Conservation (phyloP, 1,140 invertebrate species). For the Microplitis demolitor region DNA sequence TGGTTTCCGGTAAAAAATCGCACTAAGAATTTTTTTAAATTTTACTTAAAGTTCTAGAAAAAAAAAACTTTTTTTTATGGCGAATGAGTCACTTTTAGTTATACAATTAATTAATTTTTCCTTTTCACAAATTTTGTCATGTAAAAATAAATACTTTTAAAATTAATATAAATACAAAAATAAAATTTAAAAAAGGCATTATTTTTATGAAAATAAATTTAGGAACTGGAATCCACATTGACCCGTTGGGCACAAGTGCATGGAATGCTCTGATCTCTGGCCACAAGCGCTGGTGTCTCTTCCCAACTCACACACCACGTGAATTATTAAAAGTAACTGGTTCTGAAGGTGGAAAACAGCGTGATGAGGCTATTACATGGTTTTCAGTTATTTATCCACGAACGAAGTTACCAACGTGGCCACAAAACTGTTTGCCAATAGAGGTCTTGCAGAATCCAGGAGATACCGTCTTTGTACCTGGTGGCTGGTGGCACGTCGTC, state of each 20-base stretch:
- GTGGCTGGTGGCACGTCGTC: slow-evolving; percentile 99
- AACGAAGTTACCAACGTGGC: slow-evolving; percentile 88
- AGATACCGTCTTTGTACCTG: slow-evolving; percentile 98
- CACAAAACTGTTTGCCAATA: slow-evolving; percentile 87
- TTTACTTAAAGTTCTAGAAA: too few relatives aligned
- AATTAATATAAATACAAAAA: not conserved
- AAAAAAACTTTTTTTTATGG: too few relatives aligned
- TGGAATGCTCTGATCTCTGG: slow-evolving; percentile 97
- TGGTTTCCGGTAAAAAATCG: too few relatives aligned
- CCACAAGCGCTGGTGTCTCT: slow-evolving; percentile 98
- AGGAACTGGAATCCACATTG: slow-evolving; percentile 99
- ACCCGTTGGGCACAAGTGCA: slow-evolving; percentile 97
- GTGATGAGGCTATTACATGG: slow-evolving; percentile 98
- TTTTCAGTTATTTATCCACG: slow-evolving; percentile 96
- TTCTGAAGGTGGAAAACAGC: slow-evolving; percentile 90
- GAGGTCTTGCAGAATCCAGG: slow-evolving; percentile 97
- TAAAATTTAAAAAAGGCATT: slow-evolving; percentile 6
- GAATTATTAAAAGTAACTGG: slow-evolving; percentile 91
- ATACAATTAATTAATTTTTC: not conserved
- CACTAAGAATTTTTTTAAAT: too few relatives aligned
- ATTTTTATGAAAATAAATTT: slow-evolving; percentile 12
- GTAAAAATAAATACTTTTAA: too few relatives aligned
- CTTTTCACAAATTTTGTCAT: not conserved
- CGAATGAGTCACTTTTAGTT: too few relatives aligned
- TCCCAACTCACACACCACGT: slow-evolving; percentile 95